Percentiles rank a stretch among this genome's conserved stretches.
These are phyloP conservation scores for Tor tambroides DNA, from an alignment of 2,113 vertebrate genomes.

Conservation along the genomic window DNA sequence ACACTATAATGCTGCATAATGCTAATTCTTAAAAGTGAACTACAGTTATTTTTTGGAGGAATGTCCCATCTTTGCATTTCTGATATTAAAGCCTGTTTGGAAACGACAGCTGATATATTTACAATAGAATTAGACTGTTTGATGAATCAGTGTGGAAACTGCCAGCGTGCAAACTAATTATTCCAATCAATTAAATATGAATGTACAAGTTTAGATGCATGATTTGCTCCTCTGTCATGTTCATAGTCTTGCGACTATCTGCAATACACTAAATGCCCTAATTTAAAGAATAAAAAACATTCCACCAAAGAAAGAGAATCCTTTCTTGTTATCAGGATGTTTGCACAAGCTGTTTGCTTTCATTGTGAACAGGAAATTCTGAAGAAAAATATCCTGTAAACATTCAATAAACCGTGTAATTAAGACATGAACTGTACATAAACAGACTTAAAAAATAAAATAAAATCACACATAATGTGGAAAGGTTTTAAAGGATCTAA, in stretches of 20 bases:
- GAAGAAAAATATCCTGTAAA: conserved; percentile 5
- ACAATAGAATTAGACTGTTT: conserved; percentile 39
- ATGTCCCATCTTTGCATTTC: conserved; percentile 22
- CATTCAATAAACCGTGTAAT: conserved; percentile 22
- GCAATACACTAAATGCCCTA: background rate
- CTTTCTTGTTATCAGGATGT: background rate
- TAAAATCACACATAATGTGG: conserved; percentile 21
- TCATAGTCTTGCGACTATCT: background rate
- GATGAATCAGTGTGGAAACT: conserved; percentile 39
- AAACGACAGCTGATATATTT: conserved; percentile 27
- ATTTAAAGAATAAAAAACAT: conserved; percentile 2
- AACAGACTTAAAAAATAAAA: background rate
- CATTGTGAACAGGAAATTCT: background rate
- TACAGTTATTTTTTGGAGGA: conserved; percentile 29
- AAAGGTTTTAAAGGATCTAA: conserved; percentile 7
- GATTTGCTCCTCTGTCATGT: conserved; percentile 4
- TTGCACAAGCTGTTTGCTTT: background rate
- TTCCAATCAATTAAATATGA: conserved; percentile 23
- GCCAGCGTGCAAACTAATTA: background rate
- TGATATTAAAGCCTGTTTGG: conserved; percentile 26
- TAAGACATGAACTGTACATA: background rate
- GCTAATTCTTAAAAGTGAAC: conserved; percentile 40
- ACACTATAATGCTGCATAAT: conserved; percentile 44
- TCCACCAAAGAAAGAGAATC: background rate
- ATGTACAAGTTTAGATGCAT: conserved; percentile 19